These are phyloP conservation scores for Poecilia gillii DNA, from an alignment of 2,797 vertebrate species.

Conservation along the genomic window DNA sequence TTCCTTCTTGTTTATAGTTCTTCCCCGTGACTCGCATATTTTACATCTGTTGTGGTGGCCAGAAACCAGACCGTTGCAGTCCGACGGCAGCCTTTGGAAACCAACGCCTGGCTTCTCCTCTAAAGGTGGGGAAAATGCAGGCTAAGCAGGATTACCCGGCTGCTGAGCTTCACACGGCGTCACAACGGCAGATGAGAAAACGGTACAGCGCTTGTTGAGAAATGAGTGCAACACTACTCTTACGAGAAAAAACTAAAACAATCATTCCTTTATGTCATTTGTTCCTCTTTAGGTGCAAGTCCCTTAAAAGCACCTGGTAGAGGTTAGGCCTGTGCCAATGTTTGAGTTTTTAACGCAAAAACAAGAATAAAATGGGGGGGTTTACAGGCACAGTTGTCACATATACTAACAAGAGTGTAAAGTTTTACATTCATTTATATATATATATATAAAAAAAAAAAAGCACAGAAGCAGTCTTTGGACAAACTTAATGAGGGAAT, in stretches of 20 bases:
- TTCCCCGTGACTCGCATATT: conserved; percentile 59
- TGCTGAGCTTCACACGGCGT: conserved; percentile 62
- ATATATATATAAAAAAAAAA: background rate
- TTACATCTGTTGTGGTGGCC: conserved; percentile 55
- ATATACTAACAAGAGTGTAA: conserved; percentile 59
- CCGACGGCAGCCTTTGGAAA: conserved; percentile 38
- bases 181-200: conserved; percentile 56
- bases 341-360: conserved; percentile 46
- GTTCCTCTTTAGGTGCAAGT: conserved; percentile 22
- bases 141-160: conserved; percentile 67
- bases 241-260: conserved; percentile 25
- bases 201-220: conserved; percentile 70
- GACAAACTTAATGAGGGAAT: conserved; percentile 44
- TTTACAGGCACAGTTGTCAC: conserved; percentile 64
- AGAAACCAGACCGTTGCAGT: conserved; percentile 53
- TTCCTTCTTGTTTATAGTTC: conserved; percentile 34
- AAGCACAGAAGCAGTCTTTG: conserved; percentile 50
- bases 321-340: conserved; percentile 56
- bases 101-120: conserved; percentile 41
- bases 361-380: conserved; percentile 37
- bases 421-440: conserved; percentile 69
- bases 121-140: conserved; percentile 47
- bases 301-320: conserved; percentile 28
- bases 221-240: conserved; percentile 67
- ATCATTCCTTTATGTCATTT: conserved; percentile 29